phyloP scores from a whole-genome alignment of 1,140 invertebrate species.

The Ptiloglossa arizonensis region DNA sequence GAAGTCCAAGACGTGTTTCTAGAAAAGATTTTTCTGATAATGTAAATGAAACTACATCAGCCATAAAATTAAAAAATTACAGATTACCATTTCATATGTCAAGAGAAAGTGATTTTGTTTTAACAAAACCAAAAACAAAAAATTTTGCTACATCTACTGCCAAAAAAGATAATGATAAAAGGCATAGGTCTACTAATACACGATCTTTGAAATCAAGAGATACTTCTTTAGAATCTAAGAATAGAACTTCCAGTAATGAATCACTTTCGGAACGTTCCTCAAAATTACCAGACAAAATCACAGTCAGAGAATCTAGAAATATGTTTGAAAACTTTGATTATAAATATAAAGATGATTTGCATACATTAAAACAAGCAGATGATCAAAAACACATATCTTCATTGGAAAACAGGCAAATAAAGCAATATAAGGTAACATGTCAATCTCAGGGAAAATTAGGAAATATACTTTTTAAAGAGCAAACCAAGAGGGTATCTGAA shows the following conservation, averaged over 20 bases:
- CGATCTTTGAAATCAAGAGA: slow-evolving; percentile 68
- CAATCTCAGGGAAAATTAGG: slow-evolving; percentile 58
- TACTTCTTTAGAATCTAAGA: slow-evolving; percentile 66
- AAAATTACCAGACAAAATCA: slow-evolving; percentile 69
- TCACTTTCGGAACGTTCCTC: slow-evolving; percentile 59
- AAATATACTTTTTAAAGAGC: slow-evolving; percentile 61
- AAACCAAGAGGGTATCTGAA: slow-evolving; percentile 67
- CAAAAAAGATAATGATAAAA: slow-evolving; percentile 75
- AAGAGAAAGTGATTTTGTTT: slow-evolving; percentile 67
- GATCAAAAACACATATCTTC: slow-evolving; percentile 67
- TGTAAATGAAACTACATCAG: slow-evolving; percentile 15
- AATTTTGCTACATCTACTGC: slow-evolving; percentile 67
- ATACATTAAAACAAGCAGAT: slow-evolving; percentile 62
- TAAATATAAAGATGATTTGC: slow-evolving; percentile 66
- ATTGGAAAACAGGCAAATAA: slow-evolving; percentile 59
- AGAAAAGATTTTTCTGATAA: slow-evolving; percentile 70
- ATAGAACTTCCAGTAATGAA: slow-evolving; percentile 71
- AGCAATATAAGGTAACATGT: slow-evolving; percentile 60
- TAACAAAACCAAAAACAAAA: slow-evolving; percentile 73
- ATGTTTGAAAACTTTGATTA: slow-evolving; percentile 61
- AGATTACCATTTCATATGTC: slow-evolving; percentile 53
- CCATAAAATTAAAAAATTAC: slow-evolving; percentile 71
- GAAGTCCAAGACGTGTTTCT: slow-evolving; percentile 71
- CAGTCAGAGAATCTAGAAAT: slow-evolving; percentile 65
- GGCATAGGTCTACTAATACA: slow-evolving; percentile 59